Conservation (phyloP, 2,113 vertebrate genomes). For the Ceyx margarethae region DNA sequence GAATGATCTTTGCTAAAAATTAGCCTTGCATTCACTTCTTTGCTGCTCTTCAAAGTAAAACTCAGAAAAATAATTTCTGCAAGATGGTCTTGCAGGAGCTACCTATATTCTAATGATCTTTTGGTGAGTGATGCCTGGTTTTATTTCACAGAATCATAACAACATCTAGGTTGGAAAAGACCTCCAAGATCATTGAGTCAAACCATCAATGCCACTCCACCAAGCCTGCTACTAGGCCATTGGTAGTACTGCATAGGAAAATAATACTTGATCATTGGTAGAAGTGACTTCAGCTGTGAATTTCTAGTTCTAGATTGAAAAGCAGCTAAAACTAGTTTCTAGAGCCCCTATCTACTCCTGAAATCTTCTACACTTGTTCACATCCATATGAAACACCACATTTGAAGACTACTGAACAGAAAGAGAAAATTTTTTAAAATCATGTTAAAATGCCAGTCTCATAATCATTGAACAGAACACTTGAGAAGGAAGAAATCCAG, state of each 20-base stretch:
- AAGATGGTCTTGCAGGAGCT: background rate
- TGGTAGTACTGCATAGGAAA: background rate
- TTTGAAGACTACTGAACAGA: background rate
- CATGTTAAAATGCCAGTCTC: rapidly evolving
- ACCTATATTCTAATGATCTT: background rate
- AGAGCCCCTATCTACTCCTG: background rate
- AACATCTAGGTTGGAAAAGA: too few relatives aligned
- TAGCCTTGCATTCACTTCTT: background rate
- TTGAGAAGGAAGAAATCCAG: background rate
- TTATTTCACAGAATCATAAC: background rate
- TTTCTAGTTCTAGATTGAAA: background rate
- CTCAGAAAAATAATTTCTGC: background rate
- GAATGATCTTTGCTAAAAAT: background rate
- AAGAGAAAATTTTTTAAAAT: background rate
- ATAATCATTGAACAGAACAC: background rate
- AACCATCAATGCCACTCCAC: too few relatives aligned
- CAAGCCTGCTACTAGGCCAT: too few relatives aligned
- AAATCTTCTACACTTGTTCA: background rate
- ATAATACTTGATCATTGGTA: background rate
- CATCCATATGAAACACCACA: background rate
- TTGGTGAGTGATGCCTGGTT: background rate
- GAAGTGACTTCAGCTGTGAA: background rate
- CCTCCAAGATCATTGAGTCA: too few relatives aligned
- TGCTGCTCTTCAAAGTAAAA: background rate
- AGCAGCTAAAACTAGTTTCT: background rate